phyloP scores from a whole-genome alignment of 2,888 invertebrate genomes.

The Folsomia candida region DNA sequence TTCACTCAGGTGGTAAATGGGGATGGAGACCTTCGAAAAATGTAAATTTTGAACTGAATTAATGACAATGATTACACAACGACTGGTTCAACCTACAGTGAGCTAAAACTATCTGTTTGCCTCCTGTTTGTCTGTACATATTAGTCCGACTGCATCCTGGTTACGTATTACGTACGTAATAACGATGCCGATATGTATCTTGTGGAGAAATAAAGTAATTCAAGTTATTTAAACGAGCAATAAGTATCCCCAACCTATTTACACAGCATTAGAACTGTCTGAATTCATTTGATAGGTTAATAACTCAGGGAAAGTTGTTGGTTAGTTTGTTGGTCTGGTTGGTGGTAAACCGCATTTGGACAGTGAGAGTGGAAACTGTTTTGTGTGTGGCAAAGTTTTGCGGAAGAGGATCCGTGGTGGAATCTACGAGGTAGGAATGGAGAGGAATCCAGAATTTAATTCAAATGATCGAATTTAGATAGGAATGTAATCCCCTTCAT shows the following conservation, averaged over 20 bases:
- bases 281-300: slow-evolving; percentile 7
- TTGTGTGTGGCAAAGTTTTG: not conserved
- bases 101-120: too few relatives aligned
- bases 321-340: not conserved
- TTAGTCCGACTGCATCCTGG: not conserved
- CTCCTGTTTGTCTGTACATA: not conserved
- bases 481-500: slow-evolving; percentile 37
- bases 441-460: slow-evolving; percentile 28
- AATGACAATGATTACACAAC: too few relatives aligned
- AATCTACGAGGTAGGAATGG: not conserved
- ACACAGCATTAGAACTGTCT: slow-evolving; percentile 11
- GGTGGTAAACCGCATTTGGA: not conserved
- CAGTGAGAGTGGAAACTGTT: not conserved
- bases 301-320: slow-evolving; percentile 15
- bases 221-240: not conserved
- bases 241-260: not conserved
- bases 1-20: too few relatives aligned
- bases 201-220: not conserved
- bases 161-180: not conserved
- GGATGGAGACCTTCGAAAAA: too few relatives aligned
- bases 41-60: too few relatives aligned
- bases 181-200: not conserved
- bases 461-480: slow-evolving; percentile 41
- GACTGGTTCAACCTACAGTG: too few relatives aligned
- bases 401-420: not conserved